Evolutionary conservation across 2,888 invertebrate species (phyloP).

Genomic region (Erynnis tages): DNA sequence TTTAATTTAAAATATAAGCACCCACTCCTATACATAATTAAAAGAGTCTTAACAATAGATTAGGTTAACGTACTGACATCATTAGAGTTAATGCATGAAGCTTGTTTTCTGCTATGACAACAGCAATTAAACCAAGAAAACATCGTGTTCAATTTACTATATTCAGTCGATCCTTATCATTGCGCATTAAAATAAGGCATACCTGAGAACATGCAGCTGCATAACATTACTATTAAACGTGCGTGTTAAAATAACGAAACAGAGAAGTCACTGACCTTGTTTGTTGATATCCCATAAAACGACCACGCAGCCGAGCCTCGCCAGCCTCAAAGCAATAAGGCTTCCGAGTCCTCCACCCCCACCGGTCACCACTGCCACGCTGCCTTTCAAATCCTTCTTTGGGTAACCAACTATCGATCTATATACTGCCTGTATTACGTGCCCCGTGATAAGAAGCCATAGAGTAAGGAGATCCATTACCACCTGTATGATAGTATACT

Average conservation of each 20-base stretch:
- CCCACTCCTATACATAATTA: too few species aligned
- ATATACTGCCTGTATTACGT: constrained; percentile 80
- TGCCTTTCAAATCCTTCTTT: constrained; percentile 87
- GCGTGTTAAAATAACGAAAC: not conserved
- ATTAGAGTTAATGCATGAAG: too few species aligned
- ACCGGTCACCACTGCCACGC: constrained; percentile 93
- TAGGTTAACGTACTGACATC: too few species aligned
- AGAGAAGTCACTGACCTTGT: constrained; percentile 81
- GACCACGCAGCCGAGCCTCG: constrained; percentile 88
- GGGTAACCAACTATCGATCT: constrained; percentile 83
- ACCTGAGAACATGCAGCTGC: too few species aligned
- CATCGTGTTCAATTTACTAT: too few species aligned
- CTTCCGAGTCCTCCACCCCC: constrained; percentile 94
- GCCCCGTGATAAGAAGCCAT: constrained; percentile 68
- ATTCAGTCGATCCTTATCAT: too few species aligned
- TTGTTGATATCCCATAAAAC: constrained; percentile 95
- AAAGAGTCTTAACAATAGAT: too few species aligned
- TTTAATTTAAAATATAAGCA: too few species aligned
- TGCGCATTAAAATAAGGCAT: too few species aligned
- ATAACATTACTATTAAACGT: too few species aligned
- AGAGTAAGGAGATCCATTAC: constrained; percentile 81
- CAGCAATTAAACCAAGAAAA: too few species aligned
- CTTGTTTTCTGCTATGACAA: too few species aligned
- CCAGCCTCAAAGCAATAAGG: constrained; percentile 87
- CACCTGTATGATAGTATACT: constrained; percentile 76